Evolutionary conservation across 1,140 invertebrate species (phyloP), one percentile per base, ranked within the genome.

Genomic region (Hyphantria cunea): DNA sequence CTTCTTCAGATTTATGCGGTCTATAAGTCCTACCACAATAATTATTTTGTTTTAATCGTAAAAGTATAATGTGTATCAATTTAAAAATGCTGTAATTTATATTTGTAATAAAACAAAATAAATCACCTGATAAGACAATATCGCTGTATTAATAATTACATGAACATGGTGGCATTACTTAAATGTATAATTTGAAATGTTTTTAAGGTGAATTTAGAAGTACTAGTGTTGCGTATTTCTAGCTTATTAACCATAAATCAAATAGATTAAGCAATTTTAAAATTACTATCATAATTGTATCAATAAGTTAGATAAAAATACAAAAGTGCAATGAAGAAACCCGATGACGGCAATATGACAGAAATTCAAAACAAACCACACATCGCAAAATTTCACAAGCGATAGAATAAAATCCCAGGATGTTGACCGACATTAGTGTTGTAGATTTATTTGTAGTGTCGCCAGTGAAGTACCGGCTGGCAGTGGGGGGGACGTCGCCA

Each of bases 401-500:
- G 55, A 58, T 48, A 47, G 45, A 55, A 58, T 32, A 58, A 51
- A 60, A 60, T 41, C 17, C 37, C 47, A 50, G 56, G 47, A 60
- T 51, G 48, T 60, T 60, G 56, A 60, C 56, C 56, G 56, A 60
- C 48, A 60, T 50, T 60, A 39, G 37, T 42, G 37, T 60, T 60
- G 56, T 60, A 50, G 56, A 60, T 51, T 60, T 60, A 60, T 59
- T 41, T 51, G 56, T 51, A 51, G 15, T 60, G 56, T 60, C 48
- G 48, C 56, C 45, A 58, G 55, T 51, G 48, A 50, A 59, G 55
- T 49, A 37, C 32, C 15, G n/a, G 44, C 33, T 15, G 45, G 44
- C 39, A 52, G 66, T 68, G 71, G 71, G 64, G 74, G 64, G 68
- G 41, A 17, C 58, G 17, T 49, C 25, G 72, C 70, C 78, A 78